Conservation (phyloP, 1,140 invertebrate species). For the Diuraphis noxia region DNA sequence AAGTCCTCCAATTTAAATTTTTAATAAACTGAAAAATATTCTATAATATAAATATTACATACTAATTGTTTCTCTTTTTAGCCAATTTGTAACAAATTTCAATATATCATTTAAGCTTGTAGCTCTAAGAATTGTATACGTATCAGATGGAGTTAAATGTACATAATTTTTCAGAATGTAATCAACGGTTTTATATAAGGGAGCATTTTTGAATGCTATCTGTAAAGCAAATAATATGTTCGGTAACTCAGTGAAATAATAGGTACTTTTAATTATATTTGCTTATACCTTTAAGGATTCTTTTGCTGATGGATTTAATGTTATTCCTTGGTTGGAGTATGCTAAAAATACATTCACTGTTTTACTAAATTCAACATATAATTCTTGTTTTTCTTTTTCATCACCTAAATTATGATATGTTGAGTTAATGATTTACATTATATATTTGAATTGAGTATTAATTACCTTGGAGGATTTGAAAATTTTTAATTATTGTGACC, state of each 20-base stretch:
- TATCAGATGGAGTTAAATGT: background rate
- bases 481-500: background rate
- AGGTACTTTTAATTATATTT: background rate
- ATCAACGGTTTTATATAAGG: background rate
- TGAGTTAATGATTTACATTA: background rate
- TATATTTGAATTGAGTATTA: background rate
- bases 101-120: background rate
- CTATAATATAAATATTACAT: background rate
- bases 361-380: constrained; percentile 1
- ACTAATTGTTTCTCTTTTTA: constrained; percentile 37
- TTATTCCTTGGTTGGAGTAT: background rate
- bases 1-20: background rate
- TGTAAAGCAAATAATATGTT: background rate
- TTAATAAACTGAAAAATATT: background rate
- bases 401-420: background rate
- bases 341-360: background rate
- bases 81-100: background rate
- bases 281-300: background rate
- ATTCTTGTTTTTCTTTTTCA: background rate
- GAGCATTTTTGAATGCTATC: background rate
- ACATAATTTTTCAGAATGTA: background rate
- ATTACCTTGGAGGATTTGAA: background rate
- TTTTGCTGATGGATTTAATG: background rate
- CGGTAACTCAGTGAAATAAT: background rate
- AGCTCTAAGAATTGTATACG: constrained; percentile 30